Evolutionary conservation across 2,888 invertebrate species (phyloP), one percentile per base, ranked within the genome.

Genomic region (Norana najaformis): DNA sequence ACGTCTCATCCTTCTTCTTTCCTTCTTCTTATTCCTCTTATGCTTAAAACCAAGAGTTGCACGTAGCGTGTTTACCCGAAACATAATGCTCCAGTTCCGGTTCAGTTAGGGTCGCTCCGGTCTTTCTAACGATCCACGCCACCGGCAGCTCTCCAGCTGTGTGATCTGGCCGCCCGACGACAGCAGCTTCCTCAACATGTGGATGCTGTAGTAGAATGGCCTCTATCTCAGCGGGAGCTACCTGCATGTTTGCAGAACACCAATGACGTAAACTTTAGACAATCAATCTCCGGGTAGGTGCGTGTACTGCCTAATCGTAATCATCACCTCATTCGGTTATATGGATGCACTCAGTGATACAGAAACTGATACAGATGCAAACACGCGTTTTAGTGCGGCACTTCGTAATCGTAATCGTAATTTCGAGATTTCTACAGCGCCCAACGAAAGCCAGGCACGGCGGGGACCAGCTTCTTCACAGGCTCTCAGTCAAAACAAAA

Each of bases 151-250:
- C 89, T n/a, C 91, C 91, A n/a, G 88, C 69, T 69, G 11, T 34
- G 20, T 38, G 34, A 82, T 89, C 69, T 30, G 89, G 88, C 8
- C 35, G 34, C 6, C 91, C 91, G n/a, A 91, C 83, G 30, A 90
- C 90, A 14, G 88, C 90, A 36, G 90, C 91, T n/a, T 91, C 91
- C 36, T 23, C 53, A 18, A 91, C 83, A 34, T 53, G 88, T 16
- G 69, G n/a, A 53, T 91, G 91, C 36, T 69, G 38, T n/a, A 91
- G 83, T 34, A 91, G 83, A 18, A 91, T 34, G 2, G 69, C 23
- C 38, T 91, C 91, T 41, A 91, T n/a, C 47, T 91, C 89, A n/a
- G 91, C 91, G 3, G 91, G 91, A 37, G 91, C 89, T 13, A 91
- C 90, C 91, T 91, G 38, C 36, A 69, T 8, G n/a, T 69, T 8